These are phyloP conservation scores for Magallana gigas DNA, from an alignment of 1,140 invertebrate species.

Conservation along the genomic window DNA sequence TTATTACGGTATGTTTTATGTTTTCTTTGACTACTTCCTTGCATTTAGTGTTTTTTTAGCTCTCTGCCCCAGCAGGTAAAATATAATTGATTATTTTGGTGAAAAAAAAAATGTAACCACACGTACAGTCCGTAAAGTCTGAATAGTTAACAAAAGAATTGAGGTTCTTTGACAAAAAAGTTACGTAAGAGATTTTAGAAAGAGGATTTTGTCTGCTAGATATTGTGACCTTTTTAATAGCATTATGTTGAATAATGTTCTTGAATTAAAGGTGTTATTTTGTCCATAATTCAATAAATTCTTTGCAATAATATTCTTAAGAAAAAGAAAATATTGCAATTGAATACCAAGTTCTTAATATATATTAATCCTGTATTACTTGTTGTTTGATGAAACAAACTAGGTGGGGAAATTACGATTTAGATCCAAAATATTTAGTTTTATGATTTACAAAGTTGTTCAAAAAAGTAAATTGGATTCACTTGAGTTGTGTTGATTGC, in stretches of 20 bases:
- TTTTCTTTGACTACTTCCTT: too few species aligned
- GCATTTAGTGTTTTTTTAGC: too few species aligned
- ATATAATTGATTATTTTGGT: too few species aligned
- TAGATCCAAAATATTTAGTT: not conserved
- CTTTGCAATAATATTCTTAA: not conserved
- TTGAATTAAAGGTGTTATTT: not conserved
- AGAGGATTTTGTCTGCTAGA: conserved; percentile 8
- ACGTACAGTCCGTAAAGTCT: too few species aligned
- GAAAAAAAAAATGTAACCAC: too few species aligned
- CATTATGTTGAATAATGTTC: not conserved
- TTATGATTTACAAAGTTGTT: not conserved
- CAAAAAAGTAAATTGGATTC: not conserved
- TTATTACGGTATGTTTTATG: too few species aligned
- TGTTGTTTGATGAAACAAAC: not conserved
- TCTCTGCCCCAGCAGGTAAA: too few species aligned
- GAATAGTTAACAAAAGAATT: too few species aligned
- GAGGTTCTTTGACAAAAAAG: not conserved
- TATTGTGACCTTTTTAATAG: not conserved
- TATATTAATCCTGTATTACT: not conserved
- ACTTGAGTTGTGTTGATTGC: not conserved
- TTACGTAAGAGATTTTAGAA: not conserved
- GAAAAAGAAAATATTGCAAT: not conserved
- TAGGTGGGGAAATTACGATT: not conserved
- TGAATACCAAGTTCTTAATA: not conserved
- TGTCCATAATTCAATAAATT: not conserved